Evolutionary conservation across 2,113 vertebrate genomes (phyloP).

Genomic region (Trematocara macrostoma): DNA sequence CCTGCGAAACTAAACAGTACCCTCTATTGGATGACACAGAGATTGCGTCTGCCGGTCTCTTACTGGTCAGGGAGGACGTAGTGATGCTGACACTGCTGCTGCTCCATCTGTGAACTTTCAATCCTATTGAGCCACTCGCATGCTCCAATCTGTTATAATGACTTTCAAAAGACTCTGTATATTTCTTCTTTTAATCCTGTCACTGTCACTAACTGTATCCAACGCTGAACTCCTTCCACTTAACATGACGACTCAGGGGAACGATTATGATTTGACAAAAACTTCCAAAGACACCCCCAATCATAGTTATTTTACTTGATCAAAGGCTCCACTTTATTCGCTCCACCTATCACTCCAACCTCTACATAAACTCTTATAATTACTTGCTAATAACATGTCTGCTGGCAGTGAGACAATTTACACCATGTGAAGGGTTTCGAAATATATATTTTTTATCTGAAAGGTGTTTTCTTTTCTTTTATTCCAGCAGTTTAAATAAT

Average conservation of each 20-base stretch:
- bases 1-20: slow-evolving; percentile 68
- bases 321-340: not conserved
- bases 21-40: slow-evolving; percentile 70
- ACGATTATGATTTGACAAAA: slow-evolving; percentile 21
- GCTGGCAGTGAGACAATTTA: not conserved
- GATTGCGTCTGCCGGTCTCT: slow-evolving; percentile 13
- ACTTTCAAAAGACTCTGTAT: not conserved
- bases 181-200: slow-evolving; percentile 11
- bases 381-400: not conserved
- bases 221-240: not conserved
- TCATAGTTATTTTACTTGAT: slow-evolving; percentile 19
- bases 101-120: not conserved
- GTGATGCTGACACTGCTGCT: fast-evolving
- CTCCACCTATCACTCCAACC: not conserved
- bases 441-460: not conserved
- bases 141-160: not conserved
- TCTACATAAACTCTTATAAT: not conserved
- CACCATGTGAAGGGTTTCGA: not conserved
- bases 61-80: not conserved
- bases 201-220: not conserved
- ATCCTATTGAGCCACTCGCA: not conserved
- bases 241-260: not conserved
- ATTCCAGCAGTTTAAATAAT: not conserved
- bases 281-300: not conserved
- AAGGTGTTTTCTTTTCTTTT: not conserved